Conservation (phyloP, 2,797 vertebrate genomes). For the Myiothlypis coronata region DNA sequence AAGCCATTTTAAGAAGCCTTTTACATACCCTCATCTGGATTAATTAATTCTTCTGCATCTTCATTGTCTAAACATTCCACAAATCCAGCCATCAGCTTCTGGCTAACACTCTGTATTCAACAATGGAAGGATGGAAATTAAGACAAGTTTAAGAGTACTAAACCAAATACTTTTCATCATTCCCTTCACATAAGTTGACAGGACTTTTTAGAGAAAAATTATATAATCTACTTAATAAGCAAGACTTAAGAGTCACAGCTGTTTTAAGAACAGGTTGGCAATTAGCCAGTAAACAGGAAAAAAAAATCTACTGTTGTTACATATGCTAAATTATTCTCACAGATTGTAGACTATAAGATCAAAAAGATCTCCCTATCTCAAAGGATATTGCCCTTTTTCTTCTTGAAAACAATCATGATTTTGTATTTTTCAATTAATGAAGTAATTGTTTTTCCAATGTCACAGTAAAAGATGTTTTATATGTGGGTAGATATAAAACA, state of each 20-base stretch:
- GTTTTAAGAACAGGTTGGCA: neutral
- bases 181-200: neutral
- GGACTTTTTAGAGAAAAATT: neutral
- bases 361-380: neutral
- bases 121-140: neutral
- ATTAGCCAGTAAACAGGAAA: neutral
- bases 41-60: constrained; percentile 89
- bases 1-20: neutral
- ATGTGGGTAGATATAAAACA: neutral
- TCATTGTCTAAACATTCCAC: constrained; percentile 96
- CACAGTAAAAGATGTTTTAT: neutral
- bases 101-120: constrained; percentile 81
- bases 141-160: neutral
- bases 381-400: neutral
- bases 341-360: neutral
- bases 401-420: neutral
- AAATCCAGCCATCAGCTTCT: constrained; percentile 96
- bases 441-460: neutral
- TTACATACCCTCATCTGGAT: constrained; percentile 83
- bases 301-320: neutral
- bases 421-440: neutral
- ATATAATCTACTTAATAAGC: neutral
- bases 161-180: neutral
- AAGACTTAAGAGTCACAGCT: neutral
- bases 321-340: neutral